Evolutionary conservation across 2,888 invertebrate genomes (phyloP).

Genomic region (Aquatica leii): DNA sequence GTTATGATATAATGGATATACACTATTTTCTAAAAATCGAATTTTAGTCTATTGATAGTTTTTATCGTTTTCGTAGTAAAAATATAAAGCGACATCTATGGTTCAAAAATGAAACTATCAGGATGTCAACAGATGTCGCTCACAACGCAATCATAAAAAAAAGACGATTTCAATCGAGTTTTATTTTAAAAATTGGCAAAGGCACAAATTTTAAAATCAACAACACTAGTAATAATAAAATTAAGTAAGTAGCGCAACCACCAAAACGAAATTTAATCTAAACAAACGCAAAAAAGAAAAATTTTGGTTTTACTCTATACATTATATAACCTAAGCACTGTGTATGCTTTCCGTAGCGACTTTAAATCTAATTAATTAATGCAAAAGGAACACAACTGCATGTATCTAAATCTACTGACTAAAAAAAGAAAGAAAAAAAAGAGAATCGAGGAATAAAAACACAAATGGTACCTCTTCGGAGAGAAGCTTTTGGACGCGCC

Average conservation of each 20-base stretch:
- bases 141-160: too few relatives aligned
- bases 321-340: background rate
- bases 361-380: slow-evolving; percentile 13
- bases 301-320: too few relatives aligned
- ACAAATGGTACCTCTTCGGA: slow-evolving; percentile 16
- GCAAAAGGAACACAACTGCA: slow-evolving; percentile 8
- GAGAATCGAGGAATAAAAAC: slow-evolving; percentile 23
- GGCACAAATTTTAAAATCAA: slow-evolving; percentile 53
- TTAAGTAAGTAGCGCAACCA: slow-evolving; percentile 35
- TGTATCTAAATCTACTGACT: background rate
- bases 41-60: too few relatives aligned
- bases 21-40: too few relatives aligned
- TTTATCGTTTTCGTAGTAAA: too few relatives aligned
- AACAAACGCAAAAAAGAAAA: slow-evolving; percentile 17
- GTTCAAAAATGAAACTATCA: too few relatives aligned
- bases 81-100: too few relatives aligned
- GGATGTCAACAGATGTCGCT: too few relatives aligned
- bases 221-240: slow-evolving; percentile 43
- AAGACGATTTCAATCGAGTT: too few relatives aligned
- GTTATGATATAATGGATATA: too few relatives aligned
- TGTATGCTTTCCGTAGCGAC: slow-evolving; percentile 4
- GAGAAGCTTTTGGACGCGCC: slow-evolving; percentile 35
- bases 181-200: slow-evolving; percentile 51
- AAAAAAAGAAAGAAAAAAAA: slow-evolving; percentile 24
- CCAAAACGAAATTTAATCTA: slow-evolving; percentile 28